Conservation (phyloP, 2,888 invertebrate species). For the Oxytorus armatus region DNA sequence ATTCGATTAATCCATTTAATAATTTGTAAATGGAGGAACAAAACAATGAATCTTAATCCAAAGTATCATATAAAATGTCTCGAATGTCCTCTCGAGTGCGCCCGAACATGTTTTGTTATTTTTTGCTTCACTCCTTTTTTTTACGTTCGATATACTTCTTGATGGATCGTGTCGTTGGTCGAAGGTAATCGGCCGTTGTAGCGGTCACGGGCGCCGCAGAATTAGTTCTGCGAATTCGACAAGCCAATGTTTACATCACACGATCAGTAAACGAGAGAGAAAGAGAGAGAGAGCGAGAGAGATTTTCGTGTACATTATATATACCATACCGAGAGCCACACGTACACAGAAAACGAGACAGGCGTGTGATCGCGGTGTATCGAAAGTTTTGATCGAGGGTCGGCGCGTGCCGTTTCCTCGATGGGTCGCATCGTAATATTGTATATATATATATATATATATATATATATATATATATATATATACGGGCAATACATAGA, state of each 20-base stretch:
- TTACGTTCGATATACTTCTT: conserved; percentile 13
- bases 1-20: neutral
- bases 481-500: conserved; percentile 10
- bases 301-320: conserved; percentile 27
- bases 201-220: conserved; percentile 45
- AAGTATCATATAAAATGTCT: neutral
- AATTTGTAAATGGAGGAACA: neutral
- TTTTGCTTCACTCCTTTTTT: conserved; percentile 6
- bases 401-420: conserved; percentile 66
- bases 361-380: conserved; percentile 65
- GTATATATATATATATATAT: conserved; percentile 7
- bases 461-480: conserved; percentile 33
- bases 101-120: neutral
- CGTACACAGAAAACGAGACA: conserved; percentile 55
- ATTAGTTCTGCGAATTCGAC: conserved; percentile 69
- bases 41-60: neutral
- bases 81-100: neutral
- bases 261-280: conserved; percentile 14
- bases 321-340: conserved; percentile 42
- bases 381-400: conserved; percentile 67
- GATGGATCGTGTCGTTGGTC: conserved; percentile 51
- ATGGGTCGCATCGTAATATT: conserved; percentile 38
- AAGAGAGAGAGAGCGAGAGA: conserved; percentile 13
- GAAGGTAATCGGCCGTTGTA: conserved; percentile 56
- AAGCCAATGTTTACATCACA: conserved; percentile 64